A percentile compares a stretch with the other conserved stretches of the same genome.
Evolutionary conservation across 2,113 vertebrate species (phyloP).

Genomic region (Chamaetylas fuelleborni): DNA sequence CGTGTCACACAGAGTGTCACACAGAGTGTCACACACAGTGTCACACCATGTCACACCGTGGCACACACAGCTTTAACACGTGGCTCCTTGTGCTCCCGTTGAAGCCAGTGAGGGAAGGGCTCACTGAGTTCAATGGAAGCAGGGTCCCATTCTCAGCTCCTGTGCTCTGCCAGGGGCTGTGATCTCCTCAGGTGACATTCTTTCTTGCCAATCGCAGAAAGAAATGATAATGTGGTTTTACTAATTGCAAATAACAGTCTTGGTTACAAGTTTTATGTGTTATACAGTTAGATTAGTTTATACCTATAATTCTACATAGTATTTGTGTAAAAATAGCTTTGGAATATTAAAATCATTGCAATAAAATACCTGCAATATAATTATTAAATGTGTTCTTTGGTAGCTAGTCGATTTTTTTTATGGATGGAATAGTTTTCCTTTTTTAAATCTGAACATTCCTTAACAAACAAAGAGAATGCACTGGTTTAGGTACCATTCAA

Average conservation of each 20-base stretch:
- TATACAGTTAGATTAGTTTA: constrained; percentile 76
- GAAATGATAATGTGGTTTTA: constrained; percentile 61
- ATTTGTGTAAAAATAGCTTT: constrained; percentile 85
- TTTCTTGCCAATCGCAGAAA: constrained; percentile 71
- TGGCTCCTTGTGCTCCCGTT: background rate
- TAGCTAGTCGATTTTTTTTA: constrained; percentile 75
- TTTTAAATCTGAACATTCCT: constrained; percentile 78
- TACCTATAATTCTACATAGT: constrained; percentile 80
- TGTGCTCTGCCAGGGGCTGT: background rate
- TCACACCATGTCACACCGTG: background rate
- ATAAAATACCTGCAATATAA: constrained; percentile 83
- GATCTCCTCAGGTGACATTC: constrained; percentile 60
- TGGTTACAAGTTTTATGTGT: constrained; percentile 70
- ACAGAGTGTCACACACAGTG: background rate
- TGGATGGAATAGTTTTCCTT: constrained; percentile 77
- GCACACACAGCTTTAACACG: background rate
- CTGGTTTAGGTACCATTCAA: constrained; percentile 82
- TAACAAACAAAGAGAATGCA: constrained; percentile 97
- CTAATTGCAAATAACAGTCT: constrained; percentile 75
- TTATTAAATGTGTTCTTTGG: constrained; percentile 82
- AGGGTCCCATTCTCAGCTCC: background rate
- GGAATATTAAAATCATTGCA: constrained; percentile 83
- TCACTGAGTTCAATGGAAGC: background rate
- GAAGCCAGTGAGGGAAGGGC: background rate
- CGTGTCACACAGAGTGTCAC: too few relatives aligned